Evolutionary conservation across 2,797 vertebrate species (phyloP), one percentile per base, ranked within the genome.

Genomic region (Enteromius viviparus): DNA sequence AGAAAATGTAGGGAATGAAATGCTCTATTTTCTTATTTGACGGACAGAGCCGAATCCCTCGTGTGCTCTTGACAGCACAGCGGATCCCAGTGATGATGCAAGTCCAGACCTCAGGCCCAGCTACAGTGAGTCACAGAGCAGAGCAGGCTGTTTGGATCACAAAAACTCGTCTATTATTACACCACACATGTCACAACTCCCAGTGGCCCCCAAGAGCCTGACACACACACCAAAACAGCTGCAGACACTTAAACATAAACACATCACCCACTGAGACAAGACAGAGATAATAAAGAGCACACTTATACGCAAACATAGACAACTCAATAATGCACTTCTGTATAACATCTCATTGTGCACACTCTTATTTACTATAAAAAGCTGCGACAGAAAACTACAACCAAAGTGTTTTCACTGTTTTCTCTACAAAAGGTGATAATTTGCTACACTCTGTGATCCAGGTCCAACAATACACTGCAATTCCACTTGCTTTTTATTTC

Each of bases 81-180:
- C 32, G 81, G 85, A 87, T 82, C 80, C 69, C 80, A 72, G 70
- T 68, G 78, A 76, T 86, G 86, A 89, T 86, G 87, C 86, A 88
- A 82, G 85, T 76, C 78, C 85, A 85, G 87, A 88, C 87, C 87
- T 85, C 84, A 81, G 85, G 85, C 84, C 62, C 66, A 80, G 82
- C 85, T 85, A 77, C 84, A 85, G 62, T 86, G 87, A 87, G 82
- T 87, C 80, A 86, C 79, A 79, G 65, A 85, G 58, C 55, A 76
- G 76, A 85, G 85, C 68, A 47, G 70, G 84, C 81, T 88, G 83
- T 85, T 86, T 71, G 85, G 83, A 86, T 87, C 85, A 76, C 70
- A 84, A 81, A 89, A 88, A 81, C 84, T 83, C 47, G 62, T 85
- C 86, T 84, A 85, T 88, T 85, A 87, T 89, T 87, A 89, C 85